A percentile compares a stretch with the other conserved stretches of the same genome.
These are phyloP conservation scores for Clarias platycephalus DNA, from an alignment of 2,797 vertebrate genomes.

Conservation along the genomic window DNA sequence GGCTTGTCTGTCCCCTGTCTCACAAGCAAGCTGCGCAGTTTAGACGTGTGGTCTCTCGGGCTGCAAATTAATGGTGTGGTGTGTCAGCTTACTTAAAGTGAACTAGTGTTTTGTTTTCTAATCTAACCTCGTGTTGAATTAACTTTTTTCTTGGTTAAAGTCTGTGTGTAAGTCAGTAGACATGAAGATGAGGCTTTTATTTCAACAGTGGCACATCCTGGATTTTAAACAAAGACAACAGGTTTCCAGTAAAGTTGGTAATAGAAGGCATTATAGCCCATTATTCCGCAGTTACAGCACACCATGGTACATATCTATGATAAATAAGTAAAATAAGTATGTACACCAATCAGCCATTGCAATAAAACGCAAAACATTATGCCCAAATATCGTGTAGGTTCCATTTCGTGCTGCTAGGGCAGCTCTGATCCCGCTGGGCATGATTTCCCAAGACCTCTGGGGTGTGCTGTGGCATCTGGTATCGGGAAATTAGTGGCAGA, in stretches of 20 bases:
- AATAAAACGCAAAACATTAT: no score
- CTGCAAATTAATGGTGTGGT: neutral
- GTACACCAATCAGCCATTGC: no score
- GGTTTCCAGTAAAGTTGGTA: neutral
- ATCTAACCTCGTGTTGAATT: neutral
- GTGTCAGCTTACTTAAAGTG: neutral
- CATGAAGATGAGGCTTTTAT: neutral
- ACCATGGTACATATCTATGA: neutral
- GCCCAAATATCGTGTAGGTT: no score
- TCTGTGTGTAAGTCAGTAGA: neutral
- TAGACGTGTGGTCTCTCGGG: slow-evolving; percentile 6
- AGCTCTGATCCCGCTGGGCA: no score
- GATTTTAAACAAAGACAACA: neutral
- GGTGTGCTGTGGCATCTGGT: no score
- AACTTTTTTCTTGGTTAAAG: neutral
- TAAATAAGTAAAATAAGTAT: no score
- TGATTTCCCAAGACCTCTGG: no score
- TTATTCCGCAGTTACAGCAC: neutral
- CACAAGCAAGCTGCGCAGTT: slow-evolving; percentile 25
- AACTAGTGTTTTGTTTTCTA: neutral
- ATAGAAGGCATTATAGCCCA: neutral
- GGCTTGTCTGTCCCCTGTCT: slow-evolving; percentile 23
- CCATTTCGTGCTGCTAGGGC: no score
- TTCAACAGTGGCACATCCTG: neutral
- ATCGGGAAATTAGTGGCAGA: no score